Evolutionary conservation across 2,797 vertebrate genomes (phyloP), one percentile per base, ranked within the genome.

Genomic region (Pyrocephalus nanus): DNA sequence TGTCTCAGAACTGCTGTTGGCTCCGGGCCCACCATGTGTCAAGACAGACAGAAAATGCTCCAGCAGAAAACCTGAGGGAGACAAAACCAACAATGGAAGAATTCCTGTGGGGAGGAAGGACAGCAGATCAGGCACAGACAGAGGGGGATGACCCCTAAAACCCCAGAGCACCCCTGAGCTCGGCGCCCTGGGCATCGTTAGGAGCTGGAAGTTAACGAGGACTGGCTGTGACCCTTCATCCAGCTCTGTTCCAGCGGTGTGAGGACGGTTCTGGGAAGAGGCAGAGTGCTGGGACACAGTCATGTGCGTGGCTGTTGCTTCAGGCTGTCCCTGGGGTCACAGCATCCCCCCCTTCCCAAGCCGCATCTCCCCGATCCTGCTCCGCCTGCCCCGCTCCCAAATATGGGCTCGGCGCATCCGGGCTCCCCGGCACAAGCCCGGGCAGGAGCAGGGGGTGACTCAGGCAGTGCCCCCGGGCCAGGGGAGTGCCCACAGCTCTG

Each of bases 231-330:
- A 20, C 25, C 13, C 72, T 22, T 13, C 64, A 23, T 6, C 55
- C 54, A 0, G 1, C 32, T n/a, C 53, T 7, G 42, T 32, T 8
- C 65, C 88, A 5, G 14, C 0, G 0, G 1, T 2, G 36, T 0
- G 13, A 30, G 50, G 5, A 21, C 0, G 0, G 7, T 4, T 10
- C 57, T 23, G 40, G 25, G 45, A 0, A 3, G 23, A 2, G 2
- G 36, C 70, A 1, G 58, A 0, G 62, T 25, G 7, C 30, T 26
- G 61, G 42, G 42, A 32, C 1, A 0, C 34, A 8, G 13, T 16
- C 11, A 0, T 1, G 5, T 3, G 54, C 2, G 7, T 1, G 60
- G 18, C 43, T 38, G n/a, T 19, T 40, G 64, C 69, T n/a, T 11
- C 69, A 2, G 9, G 55, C 5, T 69, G 45, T 25, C 61, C 79